A percentile compares a stretch with the other conserved stretches of the same genome.
Evolutionary conservation across 2,797 vertebrate genomes (phyloP).

Genomic region (Heteromormyrus szaboi): DNA sequence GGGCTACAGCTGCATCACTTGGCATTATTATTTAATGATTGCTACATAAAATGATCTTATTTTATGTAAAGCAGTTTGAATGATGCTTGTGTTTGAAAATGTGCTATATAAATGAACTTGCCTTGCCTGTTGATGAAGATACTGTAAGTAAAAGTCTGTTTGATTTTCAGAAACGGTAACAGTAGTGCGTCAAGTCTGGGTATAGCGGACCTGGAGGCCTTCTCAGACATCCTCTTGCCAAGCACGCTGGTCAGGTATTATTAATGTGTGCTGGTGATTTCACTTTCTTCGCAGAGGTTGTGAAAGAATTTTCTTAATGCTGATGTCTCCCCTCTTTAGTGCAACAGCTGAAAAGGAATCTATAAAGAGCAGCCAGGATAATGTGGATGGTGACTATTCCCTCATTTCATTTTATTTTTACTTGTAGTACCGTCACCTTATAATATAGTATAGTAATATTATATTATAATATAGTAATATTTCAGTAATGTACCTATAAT

Average conservation of each 20-base stretch:
- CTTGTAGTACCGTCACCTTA: background rate
- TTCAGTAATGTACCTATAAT: background rate
- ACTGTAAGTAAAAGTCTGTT: background rate
- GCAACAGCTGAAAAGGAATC: conserved; percentile 69
- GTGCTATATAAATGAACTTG: background rate
- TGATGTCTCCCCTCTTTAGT: conserved; percentile 57
- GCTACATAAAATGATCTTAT: background rate
- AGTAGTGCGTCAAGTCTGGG: conserved; percentile 90
- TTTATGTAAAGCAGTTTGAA: background rate
- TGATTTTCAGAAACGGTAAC: conserved; percentile 81
- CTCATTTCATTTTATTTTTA: background rate
- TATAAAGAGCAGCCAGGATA: conserved; percentile 66
- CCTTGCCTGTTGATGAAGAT: background rate
- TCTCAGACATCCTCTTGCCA: conserved; percentile 75
- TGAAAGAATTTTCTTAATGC: background rate
- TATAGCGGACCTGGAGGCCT: conserved; percentile 82
- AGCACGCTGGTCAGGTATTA: conserved; percentile 75
- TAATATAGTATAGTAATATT: background rate
- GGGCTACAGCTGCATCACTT: conserved; percentile 30
- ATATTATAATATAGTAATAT: background rate
- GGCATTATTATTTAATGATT: background rate
- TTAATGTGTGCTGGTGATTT: background rate
- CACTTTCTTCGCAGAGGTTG: background rate
- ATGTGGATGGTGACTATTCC: conserved; percentile 72
- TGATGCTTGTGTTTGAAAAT: background rate